phyloP scores from a whole-genome alignment of 35 echinoderm and acorn worm species.

The Acanthaster planci region DNA sequence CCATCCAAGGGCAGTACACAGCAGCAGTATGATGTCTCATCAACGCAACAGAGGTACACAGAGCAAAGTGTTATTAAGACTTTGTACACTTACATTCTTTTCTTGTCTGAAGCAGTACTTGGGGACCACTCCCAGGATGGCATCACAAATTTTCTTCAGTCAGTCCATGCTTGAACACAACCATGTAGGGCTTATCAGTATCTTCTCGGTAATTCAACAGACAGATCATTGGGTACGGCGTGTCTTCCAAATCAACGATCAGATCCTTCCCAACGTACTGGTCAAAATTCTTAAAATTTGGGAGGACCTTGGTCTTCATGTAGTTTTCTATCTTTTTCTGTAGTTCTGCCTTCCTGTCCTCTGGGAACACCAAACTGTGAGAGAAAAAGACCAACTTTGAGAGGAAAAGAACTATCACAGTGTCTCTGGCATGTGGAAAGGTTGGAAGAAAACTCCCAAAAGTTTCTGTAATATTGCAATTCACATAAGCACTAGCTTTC shows the following conservation, averaged over 20 bases:
- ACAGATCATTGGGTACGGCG: neutral
- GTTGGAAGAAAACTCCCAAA: too few species aligned
- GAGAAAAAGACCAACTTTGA: neutral
- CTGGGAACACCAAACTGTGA: neutral
- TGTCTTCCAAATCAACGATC: neutral
- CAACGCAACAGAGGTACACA: too few species aligned
- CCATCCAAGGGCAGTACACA: too few species aligned
- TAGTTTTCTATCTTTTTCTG: neutral
- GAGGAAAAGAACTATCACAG: too few species aligned
- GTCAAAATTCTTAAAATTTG: neutral
- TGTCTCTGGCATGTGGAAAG: too few species aligned
- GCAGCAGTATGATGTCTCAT: too few species aligned
- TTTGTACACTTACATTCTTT: too few species aligned
- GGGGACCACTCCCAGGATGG: too few species aligned
- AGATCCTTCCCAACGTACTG: neutral
- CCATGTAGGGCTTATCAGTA: neutral
- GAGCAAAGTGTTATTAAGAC: too few species aligned
- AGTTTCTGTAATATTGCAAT: too few species aligned
- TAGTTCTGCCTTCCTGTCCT: neutral
- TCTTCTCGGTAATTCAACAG: slow-evolving; percentile 23
- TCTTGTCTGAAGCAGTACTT: too few species aligned
- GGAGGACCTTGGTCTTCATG: neutral
- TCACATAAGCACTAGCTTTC: too few species aligned
- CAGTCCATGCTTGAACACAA: neutral
- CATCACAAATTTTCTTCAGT: neutral